A percentile compares a stretch with the other conserved stretches of the same genome.
Conservation (phyloP, 2,888 invertebrate genomes). For the Oligia strigilis region DNA sequence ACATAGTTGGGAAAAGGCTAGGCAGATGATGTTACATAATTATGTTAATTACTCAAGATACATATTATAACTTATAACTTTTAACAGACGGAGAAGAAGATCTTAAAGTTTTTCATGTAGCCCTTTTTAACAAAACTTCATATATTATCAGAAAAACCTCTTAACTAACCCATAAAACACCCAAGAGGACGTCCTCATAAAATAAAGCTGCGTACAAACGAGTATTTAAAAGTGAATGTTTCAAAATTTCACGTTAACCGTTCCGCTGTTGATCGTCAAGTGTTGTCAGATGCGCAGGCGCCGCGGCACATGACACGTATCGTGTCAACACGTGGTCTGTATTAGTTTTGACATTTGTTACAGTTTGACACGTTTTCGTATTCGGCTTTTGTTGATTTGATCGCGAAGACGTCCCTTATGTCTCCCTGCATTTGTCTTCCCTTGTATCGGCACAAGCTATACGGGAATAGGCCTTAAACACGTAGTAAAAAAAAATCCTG, state of each 20-base stretch:
- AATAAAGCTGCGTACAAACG: constrained; percentile 54
- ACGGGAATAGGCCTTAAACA: not conserved
- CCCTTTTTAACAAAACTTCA: not conserved
- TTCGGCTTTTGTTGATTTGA: constrained; percentile 23
- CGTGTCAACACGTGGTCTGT: constrained; percentile 59
- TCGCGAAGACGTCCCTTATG: not conserved
- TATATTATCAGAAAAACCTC: constrained; percentile 26
- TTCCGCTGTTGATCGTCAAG: constrained; percentile 65
- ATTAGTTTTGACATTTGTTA: constrained; percentile 59
- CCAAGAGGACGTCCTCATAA: constrained; percentile 34
- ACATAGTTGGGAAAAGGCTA: too few species aligned
- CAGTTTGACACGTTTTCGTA: constrained; percentile 44
- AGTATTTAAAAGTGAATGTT: constrained; percentile 58
- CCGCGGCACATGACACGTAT: constrained; percentile 36
- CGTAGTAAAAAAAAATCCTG: not conserved
- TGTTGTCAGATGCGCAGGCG: constrained; percentile 63
- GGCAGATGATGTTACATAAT: too few species aligned
- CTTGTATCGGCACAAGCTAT: not conserved
- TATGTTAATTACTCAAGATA: not conserved
- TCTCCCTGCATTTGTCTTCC: not conserved
- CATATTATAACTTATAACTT: not conserved
- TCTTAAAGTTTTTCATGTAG: not conserved
- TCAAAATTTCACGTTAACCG: constrained; percentile 62
- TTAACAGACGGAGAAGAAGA: not conserved
- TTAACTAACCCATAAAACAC: constrained; percentile 28